Base-by-base conservation (phyloP, 2,888 invertebrate species). In the Cantharis nigra region DNA sequence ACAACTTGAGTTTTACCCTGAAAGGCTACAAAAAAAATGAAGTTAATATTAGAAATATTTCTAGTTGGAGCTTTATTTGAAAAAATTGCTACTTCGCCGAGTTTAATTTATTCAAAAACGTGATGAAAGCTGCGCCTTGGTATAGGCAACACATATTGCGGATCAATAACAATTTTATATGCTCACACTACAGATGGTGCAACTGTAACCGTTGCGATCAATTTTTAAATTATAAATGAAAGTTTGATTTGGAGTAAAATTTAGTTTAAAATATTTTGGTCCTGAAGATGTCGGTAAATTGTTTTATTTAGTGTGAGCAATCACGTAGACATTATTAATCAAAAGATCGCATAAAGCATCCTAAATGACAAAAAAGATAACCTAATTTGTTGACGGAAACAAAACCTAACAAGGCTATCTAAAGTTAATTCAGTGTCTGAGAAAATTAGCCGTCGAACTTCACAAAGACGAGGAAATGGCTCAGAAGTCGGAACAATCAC, bases 371-470 rank as follows among this genome's bases (percentile, higher is more conserved):
- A 80, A 80, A 78, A 81, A 78, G 80, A 77, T 79, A 80, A 82
- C 80, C 76, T 80, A 81, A 82, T 82, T 82, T 82, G 81, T 82
- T 82, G 81, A 80, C 82, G 81, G 81, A 81, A 82, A 82, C 81
- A 81, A 81, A 82, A 81, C 80, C 80, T 79, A 82, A 82, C 82
- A 80, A 82, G 81, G 79, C 80, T 72, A 81, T 81, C 80, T 79
- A 76, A 80, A 83, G 81, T 82, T 82, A 83, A 82, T 83, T 81
- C 82, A 78, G 78, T 77, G 81, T 78, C 81, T 80, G 83, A 79
- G 82, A 82, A 81, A 82, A 83, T 83, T 82, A 83, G 81, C 81
- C 81, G 81, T 82, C 80, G 82, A 82, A 82, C 79, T 83, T 81
- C 80, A 81, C 81, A 82, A 83, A 83, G 81, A 79, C 80, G 76